phyloP scores from a whole-genome alignment of 2,113 vertebrate genomes.

The Rhynchomys soricoides region DNA sequence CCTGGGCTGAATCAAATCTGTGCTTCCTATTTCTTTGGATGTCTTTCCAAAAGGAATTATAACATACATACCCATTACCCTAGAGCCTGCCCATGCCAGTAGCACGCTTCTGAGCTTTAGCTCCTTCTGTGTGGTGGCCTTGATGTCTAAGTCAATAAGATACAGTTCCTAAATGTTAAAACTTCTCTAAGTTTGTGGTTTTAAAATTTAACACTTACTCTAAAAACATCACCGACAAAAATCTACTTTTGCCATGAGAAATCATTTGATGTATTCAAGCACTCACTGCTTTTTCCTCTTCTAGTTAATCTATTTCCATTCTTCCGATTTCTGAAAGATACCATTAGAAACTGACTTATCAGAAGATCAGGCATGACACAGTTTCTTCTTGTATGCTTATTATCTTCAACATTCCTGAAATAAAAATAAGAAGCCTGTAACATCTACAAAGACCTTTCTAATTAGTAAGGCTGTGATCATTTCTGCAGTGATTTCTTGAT shows the following conservation, averaged over 20 bases:
- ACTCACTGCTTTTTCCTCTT: constrained; percentile 5
- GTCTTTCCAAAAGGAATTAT: background rate
- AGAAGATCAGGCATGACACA: background rate
- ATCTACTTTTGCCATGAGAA: background rate
- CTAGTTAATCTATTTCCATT: background rate
- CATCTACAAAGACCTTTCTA: constrained; percentile 38
- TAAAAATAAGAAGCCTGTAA: constrained; percentile 5
- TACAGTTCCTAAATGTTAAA: background rate
- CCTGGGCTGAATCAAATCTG: background rate
- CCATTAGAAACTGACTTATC: background rate
- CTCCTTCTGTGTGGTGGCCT: background rate
- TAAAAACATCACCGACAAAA: background rate
- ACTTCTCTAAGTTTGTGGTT: background rate
- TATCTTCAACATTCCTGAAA: constrained; percentile 62
- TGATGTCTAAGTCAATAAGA: background rate
- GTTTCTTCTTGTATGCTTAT: constrained; percentile 22
- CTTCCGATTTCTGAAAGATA: constrained; percentile 26
- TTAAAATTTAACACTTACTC: constrained; percentile 36
- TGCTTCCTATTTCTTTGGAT: constrained; percentile 32
- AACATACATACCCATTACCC: background rate
- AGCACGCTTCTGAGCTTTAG: background rate
- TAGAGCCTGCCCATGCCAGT: background rate
- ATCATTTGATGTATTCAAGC: background rate
- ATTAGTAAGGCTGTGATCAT: background rate
- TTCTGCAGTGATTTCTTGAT: background rate